These are phyloP conservation scores for Tinea pellionella DNA, from an alignment of 2,888 invertebrate species.

Conservation along the genomic window DNA sequence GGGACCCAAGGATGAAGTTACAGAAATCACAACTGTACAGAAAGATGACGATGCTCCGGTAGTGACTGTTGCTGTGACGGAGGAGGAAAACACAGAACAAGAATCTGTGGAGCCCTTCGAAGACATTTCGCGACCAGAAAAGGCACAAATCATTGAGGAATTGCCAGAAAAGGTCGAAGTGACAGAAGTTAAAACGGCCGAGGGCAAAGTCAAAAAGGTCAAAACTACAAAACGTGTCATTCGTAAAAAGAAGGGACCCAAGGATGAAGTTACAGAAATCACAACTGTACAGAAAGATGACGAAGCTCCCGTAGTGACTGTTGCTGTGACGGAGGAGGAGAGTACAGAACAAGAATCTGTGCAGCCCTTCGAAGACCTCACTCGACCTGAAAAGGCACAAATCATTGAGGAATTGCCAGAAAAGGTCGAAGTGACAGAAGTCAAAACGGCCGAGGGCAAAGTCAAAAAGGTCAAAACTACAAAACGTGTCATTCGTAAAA, in stretches of 20 bases:
- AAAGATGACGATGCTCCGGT: slow-evolving; percentile 22
- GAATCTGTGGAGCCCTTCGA: neutral
- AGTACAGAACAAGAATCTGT: slow-evolving; percentile 28
- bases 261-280: slow-evolving; percentile 42
- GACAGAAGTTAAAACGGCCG: slow-evolving; percentile 40
- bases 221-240: slow-evolving; percentile 25
- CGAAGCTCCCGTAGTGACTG: slow-evolving; percentile 17
- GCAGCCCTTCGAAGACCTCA: slow-evolving; percentile 17
- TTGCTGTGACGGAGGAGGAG: slow-evolving; percentile 20
- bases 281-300: slow-evolving; percentile 32
- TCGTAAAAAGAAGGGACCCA: slow-evolving; percentile 37
- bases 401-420: slow-evolving; percentile 18
- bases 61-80: slow-evolving; percentile 11
- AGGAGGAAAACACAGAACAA: slow-evolving; percentile 14
- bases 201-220: slow-evolving; percentile 29
- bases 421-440: slow-evolving; percentile 18
- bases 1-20: slow-evolving; percentile 34
- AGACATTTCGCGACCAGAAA: slow-evolving; percentile 13
- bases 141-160: slow-evolving; percentile 9
- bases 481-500: slow-evolving; percentile 22
- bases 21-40: slow-evolving; percentile 33
- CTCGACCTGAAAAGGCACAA: slow-evolving; percentile 9
- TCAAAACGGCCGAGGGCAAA: slow-evolving; percentile 23
- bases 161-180: slow-evolving; percentile 37
- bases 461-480: slow-evolving; percentile 19